phyloP scores from a whole-genome alignment of 2,113 vertebrate genomes.

The Uria aalge region DNA sequence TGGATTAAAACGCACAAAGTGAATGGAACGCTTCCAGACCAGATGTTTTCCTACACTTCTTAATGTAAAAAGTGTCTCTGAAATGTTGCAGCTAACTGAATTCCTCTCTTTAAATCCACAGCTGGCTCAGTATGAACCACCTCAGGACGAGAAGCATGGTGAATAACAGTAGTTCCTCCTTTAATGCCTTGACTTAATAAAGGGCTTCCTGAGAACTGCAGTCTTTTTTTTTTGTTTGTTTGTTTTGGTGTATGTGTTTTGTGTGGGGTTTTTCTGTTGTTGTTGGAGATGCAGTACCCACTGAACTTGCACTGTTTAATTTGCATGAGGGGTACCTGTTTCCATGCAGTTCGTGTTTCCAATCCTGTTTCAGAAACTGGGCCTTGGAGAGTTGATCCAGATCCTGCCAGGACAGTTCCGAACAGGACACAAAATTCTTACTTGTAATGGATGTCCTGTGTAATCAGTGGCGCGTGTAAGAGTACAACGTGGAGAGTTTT shows the following conservation, averaged over 20 bases:
- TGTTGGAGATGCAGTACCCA: neutral
- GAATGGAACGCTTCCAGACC: neutral
- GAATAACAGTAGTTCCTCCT: constrained; percentile 70
- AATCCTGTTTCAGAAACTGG: neutral
- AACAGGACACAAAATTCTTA: neutral
- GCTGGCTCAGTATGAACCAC: constrained; percentile 88
- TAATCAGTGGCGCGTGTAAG: neutral
- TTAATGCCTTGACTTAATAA: constrained; percentile 72
- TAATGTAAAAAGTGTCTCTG: neutral
- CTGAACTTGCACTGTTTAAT: neutral
- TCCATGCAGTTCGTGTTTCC: neutral
- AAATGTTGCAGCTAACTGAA: constrained; percentile 39
- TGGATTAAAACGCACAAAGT: neutral
- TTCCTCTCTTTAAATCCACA: constrained; percentile 73
- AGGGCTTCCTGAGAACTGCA: constrained; percentile 74
- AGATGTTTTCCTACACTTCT: neutral
- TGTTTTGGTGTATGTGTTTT: neutral
- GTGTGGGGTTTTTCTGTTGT: neutral
- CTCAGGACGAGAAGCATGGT: constrained; percentile 77
- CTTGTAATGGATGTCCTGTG: neutral
- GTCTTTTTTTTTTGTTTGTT: constrained; percentile 24
- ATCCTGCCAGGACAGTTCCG: neutral
- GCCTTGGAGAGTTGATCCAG: neutral
- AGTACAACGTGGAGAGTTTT: neutral
- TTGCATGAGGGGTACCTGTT: neutral